Evolutionary conservation across 2,113 vertebrate species (phyloP), one percentile per base, ranked within the genome.

Genomic region (Caracal caracal): DNA sequence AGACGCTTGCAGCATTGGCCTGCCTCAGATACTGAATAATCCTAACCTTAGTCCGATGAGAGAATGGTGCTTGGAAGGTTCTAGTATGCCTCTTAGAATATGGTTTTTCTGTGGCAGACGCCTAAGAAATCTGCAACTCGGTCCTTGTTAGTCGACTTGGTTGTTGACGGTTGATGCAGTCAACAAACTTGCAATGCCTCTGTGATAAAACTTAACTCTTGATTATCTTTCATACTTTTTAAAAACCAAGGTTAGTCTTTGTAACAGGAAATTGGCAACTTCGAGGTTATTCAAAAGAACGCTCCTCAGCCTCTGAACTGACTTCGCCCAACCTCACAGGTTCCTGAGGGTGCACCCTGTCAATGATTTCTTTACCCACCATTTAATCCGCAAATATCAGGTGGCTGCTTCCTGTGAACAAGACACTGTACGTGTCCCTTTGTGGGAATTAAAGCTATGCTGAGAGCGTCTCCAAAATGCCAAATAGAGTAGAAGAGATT

Each of bases 271-370:
- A 28, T 1, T 9, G 24, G n/a, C 40, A 65, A 35, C 35, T 68
- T 7, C 7, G 37, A 35, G 26, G 12, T 59, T 16, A 0, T 35
- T 89, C 22, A 17, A 4, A 33, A 30, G 26, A 20, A 6, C 5
- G 5, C 0, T 6, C 7, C 71, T 8, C 30, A 22, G 24, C 10
- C 95, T 71, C 30, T 6, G 11, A 7, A 35, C 37, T 20, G 6
- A 33, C 24, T 30, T 24, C 3, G 1, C 66, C 24, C 26, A 61
- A 0, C 24, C 10, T 10, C 0, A 1, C 6, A 1, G 3, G 19
- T 61, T n/a, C 49, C 49, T 19, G 1, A 10, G 33, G 9, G 22
- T 0, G 1, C 33, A 26, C 5, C 37, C 10, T 0, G 2, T 26
- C 12, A 0, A 4, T 5, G 26, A 66, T 28, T 43, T 37, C 28